These are phyloP conservation scores for Cyphomyrus plagiostoma DNA, from an alignment of 2,113 vertebrate species.

Conservation along the genomic window DNA sequence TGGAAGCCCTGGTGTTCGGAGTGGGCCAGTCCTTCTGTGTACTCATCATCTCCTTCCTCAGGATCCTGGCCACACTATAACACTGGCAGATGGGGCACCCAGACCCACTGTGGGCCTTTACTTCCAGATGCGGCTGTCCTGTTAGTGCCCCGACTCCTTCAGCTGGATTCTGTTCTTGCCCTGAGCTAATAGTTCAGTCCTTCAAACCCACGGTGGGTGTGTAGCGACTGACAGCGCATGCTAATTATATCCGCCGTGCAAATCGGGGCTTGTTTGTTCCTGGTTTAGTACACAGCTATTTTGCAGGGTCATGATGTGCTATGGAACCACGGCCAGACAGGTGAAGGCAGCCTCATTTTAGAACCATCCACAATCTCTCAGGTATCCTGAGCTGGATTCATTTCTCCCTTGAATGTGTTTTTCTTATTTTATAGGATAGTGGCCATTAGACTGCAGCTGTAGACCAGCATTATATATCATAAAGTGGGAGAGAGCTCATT, in stretches of 20 bases:
- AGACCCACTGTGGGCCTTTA: neutral
- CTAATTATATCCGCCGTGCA: neutral
- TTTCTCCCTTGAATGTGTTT: neutral
- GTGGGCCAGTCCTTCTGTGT: constrained; percentile 89
- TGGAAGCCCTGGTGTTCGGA: constrained; percentile 84
- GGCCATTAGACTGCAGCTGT: neutral
- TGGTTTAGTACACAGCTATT: neutral
- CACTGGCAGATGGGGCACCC: constrained; percentile 22
- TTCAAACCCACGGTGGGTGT: neutral
- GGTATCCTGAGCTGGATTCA: neutral
- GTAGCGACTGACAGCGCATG: neutral
- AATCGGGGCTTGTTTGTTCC: neutral
- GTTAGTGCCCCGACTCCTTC: neutral
- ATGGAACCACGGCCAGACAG: neutral
- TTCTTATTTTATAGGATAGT: neutral
- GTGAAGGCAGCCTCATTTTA: neutral
- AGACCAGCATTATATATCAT: neutral
- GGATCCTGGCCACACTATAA: constrained; percentile 88
- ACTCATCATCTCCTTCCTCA: constrained; percentile 83
- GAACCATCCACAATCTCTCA: neutral
- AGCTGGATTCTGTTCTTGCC: neutral
- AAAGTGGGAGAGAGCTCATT: neutral
- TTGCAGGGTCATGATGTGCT: neutral
- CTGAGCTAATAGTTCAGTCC: neutral
- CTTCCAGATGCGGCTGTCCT: neutral